Percentiles rank a stretch among this genome's conserved stretches.
phyloP scores from a whole-genome alignment of 2,888 invertebrate species.

The Arenicola marina region DNA sequence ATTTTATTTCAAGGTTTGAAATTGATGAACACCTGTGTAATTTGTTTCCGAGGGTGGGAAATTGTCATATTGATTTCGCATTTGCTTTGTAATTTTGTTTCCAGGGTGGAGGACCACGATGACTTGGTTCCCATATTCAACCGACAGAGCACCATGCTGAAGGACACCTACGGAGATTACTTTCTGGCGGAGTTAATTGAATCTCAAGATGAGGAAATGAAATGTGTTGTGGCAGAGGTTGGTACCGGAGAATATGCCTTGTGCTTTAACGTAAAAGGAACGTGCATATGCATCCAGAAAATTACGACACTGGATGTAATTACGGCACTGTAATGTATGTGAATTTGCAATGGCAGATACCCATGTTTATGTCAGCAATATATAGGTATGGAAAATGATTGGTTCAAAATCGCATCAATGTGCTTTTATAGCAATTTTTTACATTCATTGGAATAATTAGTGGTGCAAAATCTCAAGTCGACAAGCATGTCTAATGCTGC shows the following conservation, averaged over 20 bases:
- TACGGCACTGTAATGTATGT: no score
- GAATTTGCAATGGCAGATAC: no score
- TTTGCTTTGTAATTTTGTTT: constrained; percentile 6
- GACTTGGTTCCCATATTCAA: constrained; percentile 62
- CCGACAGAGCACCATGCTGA: constrained; percentile 57
- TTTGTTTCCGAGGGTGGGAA: background rate
- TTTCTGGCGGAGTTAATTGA: constrained; percentile 62
- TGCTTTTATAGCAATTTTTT: no score
- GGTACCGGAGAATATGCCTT: constrained; percentile 54
- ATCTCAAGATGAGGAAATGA: constrained; percentile 60
- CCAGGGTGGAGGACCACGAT: constrained; percentile 61
- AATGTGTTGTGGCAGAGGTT: constrained; percentile 61
- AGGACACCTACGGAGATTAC: constrained; percentile 58
- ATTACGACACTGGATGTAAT: no score
- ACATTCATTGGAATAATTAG: no score
- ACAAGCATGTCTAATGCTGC: no score
- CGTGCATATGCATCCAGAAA: no score
- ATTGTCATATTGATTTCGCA: background rate
- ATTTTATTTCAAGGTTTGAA: background rate
- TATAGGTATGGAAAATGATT: no score
- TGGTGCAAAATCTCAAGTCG: no score
- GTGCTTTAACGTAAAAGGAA: no score
- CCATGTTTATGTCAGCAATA: no score
- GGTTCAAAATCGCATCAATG: no score
- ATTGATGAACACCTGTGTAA: background rate